Conservation (phyloP, 1,140 invertebrate species). For the Fopius arisanus region DNA sequence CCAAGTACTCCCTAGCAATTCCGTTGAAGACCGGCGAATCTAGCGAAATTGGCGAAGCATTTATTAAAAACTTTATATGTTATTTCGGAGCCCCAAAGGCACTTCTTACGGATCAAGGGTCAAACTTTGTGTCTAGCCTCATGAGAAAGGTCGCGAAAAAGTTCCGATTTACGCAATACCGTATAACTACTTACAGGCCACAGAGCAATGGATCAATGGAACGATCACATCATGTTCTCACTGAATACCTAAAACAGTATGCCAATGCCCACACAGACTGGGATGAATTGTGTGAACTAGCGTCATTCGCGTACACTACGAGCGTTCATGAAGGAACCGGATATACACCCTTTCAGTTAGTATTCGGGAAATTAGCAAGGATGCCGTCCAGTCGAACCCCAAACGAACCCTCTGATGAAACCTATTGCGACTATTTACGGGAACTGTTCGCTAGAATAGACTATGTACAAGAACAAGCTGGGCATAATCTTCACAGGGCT, state of each 20-base stretch:
- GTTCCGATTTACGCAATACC: conserved; percentile 40
- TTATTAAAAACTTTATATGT: not conserved
- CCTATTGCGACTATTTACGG: conserved; percentile 6
- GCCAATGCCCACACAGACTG: not conserved
- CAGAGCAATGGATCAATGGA: conserved; percentile 43
- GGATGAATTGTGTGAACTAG: conserved; percentile 17
- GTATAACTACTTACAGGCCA: conserved; percentile 41
- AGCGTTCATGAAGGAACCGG: conserved; percentile 12
- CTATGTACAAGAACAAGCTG: not conserved
- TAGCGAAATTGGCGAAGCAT: not conserved
- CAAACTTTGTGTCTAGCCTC: conserved; percentile 38
- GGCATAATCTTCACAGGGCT: not conserved
- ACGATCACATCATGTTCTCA: conserved; percentile 39
- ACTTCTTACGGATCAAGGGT: conserved; percentile 45
- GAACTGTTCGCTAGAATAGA: not conserved
- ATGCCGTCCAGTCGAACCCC: not conserved
- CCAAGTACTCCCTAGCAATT: not conserved
- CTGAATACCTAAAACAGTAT: conserved; percentile 35
- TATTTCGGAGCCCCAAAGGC: conserved; percentile 42
- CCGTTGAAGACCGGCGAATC: not conserved
- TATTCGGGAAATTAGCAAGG: conserved; percentile 8
- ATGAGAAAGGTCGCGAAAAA: conserved; percentile 39
- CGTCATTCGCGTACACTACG: conserved; percentile 15
- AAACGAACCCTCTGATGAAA: not conserved
- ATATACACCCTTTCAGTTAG: conserved; percentile 5